Evolutionary conservation across 1,140 invertebrate genomes (phyloP), one percentile per base, ranked within the genome.

Genomic region (Drosophila truncata): DNA sequence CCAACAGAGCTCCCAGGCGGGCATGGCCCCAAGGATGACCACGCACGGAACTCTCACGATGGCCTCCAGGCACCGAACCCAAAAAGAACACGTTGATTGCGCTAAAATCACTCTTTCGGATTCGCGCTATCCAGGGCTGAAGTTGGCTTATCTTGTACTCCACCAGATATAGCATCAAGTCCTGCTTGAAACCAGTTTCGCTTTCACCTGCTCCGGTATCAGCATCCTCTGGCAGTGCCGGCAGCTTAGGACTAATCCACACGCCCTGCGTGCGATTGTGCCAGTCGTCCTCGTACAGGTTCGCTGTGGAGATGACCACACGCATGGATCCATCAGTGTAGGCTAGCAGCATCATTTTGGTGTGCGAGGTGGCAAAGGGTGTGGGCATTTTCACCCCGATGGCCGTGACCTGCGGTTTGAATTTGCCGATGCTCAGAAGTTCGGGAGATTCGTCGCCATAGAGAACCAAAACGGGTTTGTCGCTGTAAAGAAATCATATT

Each of bases 231-330:
- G 94, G 93, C 42, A 97, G 81, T 25, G 92, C 92, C 0, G 96
- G 95, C 87, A 98, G 96, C 23, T 94, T 91, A 1, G 97, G 97
- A 91, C 97, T 98, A 10, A 99, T 94, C 98, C 98, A 99, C 44
- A 97, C 93, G 1, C 97, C 98, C 94, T 99, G 98, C 14, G 98
- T 98, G 91, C 98, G 96, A 92, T 99, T 97, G 80, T 96, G 95
- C 98, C 98, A 99, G 93, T 99, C 98, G 64, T 96, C 95, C 33
- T 95, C 94, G 78, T 98, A 96, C 3, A 99, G 93, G 94, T 99
- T 99, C 0, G 98, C 98, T 1, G 98, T 99, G 4, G 97, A 97
- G 23, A 99, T 95, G 6, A 99, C 95, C 44, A 99, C 95, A 59
- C 98, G 94, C 37, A 99, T 93, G 4, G 96, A 97, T 13, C 95